Base-by-base conservation (phyloP, 2,888 invertebrate genomes). In the Polyploca ridens region DNA sequence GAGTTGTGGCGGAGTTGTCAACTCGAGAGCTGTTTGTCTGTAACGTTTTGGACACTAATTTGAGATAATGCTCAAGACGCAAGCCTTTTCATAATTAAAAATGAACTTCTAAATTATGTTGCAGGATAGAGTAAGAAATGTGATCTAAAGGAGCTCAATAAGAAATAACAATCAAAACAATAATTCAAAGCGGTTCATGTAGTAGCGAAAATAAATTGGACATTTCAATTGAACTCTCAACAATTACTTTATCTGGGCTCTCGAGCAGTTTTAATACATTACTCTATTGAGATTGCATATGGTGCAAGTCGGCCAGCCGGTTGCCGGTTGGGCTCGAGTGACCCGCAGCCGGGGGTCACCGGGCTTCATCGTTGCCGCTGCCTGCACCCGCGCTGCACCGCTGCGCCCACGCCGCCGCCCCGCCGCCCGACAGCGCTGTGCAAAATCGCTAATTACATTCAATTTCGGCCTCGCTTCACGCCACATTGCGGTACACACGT, bases 361-460 rank as follows among this genome's bases (percentile, higher is more conserved):
- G 70, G 76, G 78, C 75, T 75, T 73, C 74, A 73, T 73, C 73
- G 72, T 71, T 67, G 74, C 72, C 70, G 67, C 69, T 57, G 62
- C 66, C 38, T 41, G 61, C 61, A 66, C 75, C 82, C 81, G 79
- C 79, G 83, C 19, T 41, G 41, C 61, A 66, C 75, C 82, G 81
- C 79, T 79, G 83, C 70, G 63, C 61, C 67, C 82, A 81, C 79
- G 78, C 82, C 70, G 63, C 61, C 67, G 49, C 49, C 16, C n/a
- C 60, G 66, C 75, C 82, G 81, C 80, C 79, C n/a, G 83, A 83
- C 84, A 88, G 87, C 84, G 80, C 90, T 90, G 89, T 90, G 90
- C 83, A 84, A 87, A 92, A 93, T 92, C 74, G 87, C 82, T 93
- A 93, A 93, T 93, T 91, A 83, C 84, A 83, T 86, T 84, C 79